Conservation (phyloP, 2,113 vertebrate species). For the Eonycteris spelaea region DNA sequence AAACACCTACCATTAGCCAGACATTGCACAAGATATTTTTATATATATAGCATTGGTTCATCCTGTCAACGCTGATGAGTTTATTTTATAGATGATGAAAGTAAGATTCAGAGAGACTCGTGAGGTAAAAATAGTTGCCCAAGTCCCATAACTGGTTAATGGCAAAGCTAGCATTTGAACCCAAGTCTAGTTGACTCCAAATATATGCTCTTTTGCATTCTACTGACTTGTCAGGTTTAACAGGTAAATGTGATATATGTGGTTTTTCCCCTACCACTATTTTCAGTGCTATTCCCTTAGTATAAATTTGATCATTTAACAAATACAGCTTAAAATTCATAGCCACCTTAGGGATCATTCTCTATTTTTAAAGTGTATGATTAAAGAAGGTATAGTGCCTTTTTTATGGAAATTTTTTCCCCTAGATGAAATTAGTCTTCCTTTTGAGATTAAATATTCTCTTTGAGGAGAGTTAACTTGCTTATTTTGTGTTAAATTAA, state of each 20-base stretch:
- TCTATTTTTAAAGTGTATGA: constrained; percentile 7
- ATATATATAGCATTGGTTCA: background rate
- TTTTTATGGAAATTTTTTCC: background rate
- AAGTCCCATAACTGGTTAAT: background rate
- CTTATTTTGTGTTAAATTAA: constrained; percentile 1
- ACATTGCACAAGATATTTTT: background rate
- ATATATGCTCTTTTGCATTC: background rate
- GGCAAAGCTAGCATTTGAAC: background rate
- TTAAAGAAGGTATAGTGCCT: background rate
- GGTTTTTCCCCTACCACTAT: background rate
- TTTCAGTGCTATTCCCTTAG: background rate
- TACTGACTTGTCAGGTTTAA: background rate
- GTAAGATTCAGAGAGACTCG: background rate
- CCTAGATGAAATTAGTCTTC: background rate
- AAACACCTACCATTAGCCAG: background rate
- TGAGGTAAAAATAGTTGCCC: background rate
- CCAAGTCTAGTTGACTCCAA: background rate
- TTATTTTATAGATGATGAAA: constrained; percentile 18
- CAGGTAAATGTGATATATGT: background rate
- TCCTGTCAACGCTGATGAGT: background rate
- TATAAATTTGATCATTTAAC: background rate
- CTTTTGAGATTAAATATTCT: background rate
- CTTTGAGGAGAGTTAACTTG: background rate
- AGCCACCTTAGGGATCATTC: background rate
- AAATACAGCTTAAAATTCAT: background rate